Evolutionary conservation across 2,113 vertebrate species (phyloP).

Genomic region (Peromyscus maniculatus): DNA sequence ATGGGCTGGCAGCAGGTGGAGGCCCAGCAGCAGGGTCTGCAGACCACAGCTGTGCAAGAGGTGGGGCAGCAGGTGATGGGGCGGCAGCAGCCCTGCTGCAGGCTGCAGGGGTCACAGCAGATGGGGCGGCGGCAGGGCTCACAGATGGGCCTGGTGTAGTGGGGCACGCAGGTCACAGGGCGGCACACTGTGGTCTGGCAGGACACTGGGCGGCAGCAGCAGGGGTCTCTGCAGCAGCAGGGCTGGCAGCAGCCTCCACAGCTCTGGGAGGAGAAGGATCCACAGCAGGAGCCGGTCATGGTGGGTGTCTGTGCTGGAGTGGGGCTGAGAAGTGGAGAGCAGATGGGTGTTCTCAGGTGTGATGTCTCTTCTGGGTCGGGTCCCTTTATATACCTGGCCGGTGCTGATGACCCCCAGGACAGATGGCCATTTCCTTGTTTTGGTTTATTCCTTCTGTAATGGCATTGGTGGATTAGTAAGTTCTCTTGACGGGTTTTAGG

Average conservation of each 20-base stretch:
- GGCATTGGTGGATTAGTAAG: neutral
- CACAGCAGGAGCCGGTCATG: conserved; percentile 74
- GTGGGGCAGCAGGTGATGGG: conserved; percentile 80
- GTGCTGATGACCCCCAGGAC: neutral
- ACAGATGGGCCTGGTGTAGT: conserved; percentile 69
- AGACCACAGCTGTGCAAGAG: conserved; percentile 75
- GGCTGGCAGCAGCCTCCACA: conserved; percentile 64
- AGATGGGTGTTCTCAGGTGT: neutral
- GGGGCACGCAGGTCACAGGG: conserved; percentile 68
- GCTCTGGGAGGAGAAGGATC: conserved; percentile 60
- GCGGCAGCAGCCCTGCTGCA: conserved; percentile 76
- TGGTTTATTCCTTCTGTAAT: conserved; percentile 48
- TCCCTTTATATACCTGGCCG: conserved; percentile 68
- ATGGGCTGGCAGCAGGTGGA: conserved; percentile 76
- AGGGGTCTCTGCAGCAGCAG: conserved; percentile 66
- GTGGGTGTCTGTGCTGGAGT: neutral
- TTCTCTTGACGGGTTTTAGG: conserved; percentile 7
- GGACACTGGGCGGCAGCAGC: conserved; percentile 72
- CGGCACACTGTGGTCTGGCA: conserved; percentile 77
- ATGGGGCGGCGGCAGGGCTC: conserved; percentile 65
- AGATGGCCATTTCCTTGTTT: conserved; percentile 64
- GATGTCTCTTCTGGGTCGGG: accelerated
- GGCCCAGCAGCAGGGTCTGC: conserved; percentile 76
- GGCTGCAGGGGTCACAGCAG: conserved; percentile 71
- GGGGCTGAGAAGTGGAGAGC: neutral